Evolutionary conservation across 2,888 invertebrate species (phyloP).

Genomic region (Hipparchia sbordonii): DNA sequence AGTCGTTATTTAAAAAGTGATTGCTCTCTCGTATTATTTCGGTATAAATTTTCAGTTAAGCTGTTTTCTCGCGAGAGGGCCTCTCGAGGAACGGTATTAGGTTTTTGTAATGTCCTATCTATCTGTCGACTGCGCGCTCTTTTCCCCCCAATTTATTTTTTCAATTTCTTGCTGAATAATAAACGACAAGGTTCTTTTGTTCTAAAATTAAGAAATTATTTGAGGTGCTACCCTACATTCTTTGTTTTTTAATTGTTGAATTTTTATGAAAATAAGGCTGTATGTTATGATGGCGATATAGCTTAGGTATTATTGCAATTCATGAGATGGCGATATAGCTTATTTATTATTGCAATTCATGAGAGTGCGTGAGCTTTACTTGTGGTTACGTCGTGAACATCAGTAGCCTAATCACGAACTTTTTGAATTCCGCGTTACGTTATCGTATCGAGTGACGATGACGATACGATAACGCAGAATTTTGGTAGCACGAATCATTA

Average conservation of each 20-base stretch:
- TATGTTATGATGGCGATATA: too few relatives aligned
- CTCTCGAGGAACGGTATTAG: constrained; percentile 54
- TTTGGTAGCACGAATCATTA: too few relatives aligned
- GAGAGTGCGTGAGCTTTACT: too few relatives aligned
- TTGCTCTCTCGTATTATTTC: constrained; percentile 77
- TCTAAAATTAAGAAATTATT: constrained; percentile 1
- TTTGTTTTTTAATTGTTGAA: not conserved
- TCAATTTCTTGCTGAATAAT: not conserved
- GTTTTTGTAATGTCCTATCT: constrained; percentile 7
- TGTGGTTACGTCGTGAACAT: too few relatives aligned
- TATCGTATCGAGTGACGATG: too few relatives aligned
- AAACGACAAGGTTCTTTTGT: not conserved
- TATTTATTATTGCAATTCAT: too few relatives aligned
- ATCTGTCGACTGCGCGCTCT: constrained; percentile 12
- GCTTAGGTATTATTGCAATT: too few relatives aligned
- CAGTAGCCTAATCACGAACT: too few relatives aligned
- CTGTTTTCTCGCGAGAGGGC: constrained; percentile 56
- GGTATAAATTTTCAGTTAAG: constrained; percentile 79
- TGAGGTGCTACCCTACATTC: not conserved
- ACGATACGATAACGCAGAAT: too few relatives aligned
- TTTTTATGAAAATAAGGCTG: too few relatives aligned
- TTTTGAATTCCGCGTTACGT: too few relatives aligned
- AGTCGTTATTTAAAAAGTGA: constrained; percentile 81
- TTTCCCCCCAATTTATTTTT: constrained; percentile 17
- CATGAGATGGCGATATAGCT: too few relatives aligned